These are phyloP conservation scores for Caenorhabditis latens DNA, from an alignment of 1,140 invertebrate genomes.

Conservation along the genomic window DNA sequence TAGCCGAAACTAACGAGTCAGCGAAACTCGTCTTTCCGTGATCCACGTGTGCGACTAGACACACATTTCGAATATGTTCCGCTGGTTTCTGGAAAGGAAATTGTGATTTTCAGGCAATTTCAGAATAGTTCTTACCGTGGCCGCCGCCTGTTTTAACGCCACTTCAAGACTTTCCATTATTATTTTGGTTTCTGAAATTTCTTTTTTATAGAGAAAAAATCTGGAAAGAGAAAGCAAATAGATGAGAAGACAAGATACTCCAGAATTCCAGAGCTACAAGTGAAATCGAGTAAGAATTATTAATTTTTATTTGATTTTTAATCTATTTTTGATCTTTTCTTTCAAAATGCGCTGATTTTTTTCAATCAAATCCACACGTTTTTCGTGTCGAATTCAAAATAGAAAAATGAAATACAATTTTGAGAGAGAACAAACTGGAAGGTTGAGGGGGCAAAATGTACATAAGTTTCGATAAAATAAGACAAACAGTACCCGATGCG, in stretches of 20 bases:
- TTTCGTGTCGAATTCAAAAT: neutral
- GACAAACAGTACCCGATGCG: constrained; percentile 10
- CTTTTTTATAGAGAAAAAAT: neutral
- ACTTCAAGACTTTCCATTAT: constrained; percentile 6
- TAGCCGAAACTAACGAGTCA: constrained; percentile 92
- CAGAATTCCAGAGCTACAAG: neutral
- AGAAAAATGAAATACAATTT: constrained; percentile 19
- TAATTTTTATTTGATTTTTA: constrained; percentile 48
- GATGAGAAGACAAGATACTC: neutral
- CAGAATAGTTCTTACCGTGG: neutral
- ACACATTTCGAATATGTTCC: constrained; percentile 90
- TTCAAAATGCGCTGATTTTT: neutral
- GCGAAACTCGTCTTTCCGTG: constrained; percentile 98
- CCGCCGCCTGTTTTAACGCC: constrained; percentile 19
- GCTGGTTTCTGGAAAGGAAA: constrained; percentile 77
- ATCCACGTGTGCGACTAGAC: constrained; percentile 98
- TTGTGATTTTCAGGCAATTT: too few relatives aligned
- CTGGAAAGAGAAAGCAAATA: neutral
- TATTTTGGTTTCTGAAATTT: neutral
- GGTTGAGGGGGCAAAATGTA: neutral
- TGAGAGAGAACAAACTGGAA: neutral
- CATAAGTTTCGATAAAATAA: neutral
- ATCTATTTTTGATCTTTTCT: constrained; percentile 16
- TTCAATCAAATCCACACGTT: too few relatives aligned
- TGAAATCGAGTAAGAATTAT: neutral